A percentile compares a stretch with the other conserved stretches of the same genome.
These are phyloP conservation scores for Emydocephalus ijimae DNA, from an alignment of 2,113 vertebrate genomes.

Conservation along the genomic window DNA sequence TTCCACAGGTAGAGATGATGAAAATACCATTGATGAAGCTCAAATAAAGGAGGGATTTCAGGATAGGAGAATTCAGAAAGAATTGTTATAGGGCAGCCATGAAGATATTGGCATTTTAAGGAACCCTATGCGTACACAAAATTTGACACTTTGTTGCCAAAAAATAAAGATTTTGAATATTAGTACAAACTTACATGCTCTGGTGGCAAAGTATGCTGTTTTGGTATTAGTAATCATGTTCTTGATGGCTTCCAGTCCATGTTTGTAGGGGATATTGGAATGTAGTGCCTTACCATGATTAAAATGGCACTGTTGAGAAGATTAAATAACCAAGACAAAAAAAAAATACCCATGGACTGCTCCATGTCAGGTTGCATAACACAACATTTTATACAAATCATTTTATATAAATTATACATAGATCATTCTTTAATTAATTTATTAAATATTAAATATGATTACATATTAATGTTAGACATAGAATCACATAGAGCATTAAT, in stretches of 20 bases:
- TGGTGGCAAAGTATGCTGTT: no score
- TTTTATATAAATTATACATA: neutral
- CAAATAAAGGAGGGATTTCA: neutral
- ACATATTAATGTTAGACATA: neutral
- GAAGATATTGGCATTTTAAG: neutral
- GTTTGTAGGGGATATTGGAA: no score
- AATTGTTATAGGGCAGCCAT: neutral
- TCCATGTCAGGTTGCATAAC: no score
- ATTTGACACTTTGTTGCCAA: neutral
- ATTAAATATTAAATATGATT: neutral
- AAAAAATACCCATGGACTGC: no score
- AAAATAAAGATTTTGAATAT: neutral
- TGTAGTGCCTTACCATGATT: no score
- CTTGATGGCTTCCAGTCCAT: no score
- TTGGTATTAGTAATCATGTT: no score
- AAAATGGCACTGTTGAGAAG: no score
- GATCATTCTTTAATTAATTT: neutral
- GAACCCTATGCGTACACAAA: neutral
- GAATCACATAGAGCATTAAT: neutral
- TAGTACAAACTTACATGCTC: neutral
- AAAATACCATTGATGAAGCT: neutral
- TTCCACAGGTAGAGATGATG: neutral
- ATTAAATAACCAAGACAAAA: no score
- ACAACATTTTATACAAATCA: no score
- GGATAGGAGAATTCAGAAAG: neutral